Evolutionary conservation across 2,113 vertebrate species (phyloP).

Genomic region (Chinchilla lanigera): DNA sequence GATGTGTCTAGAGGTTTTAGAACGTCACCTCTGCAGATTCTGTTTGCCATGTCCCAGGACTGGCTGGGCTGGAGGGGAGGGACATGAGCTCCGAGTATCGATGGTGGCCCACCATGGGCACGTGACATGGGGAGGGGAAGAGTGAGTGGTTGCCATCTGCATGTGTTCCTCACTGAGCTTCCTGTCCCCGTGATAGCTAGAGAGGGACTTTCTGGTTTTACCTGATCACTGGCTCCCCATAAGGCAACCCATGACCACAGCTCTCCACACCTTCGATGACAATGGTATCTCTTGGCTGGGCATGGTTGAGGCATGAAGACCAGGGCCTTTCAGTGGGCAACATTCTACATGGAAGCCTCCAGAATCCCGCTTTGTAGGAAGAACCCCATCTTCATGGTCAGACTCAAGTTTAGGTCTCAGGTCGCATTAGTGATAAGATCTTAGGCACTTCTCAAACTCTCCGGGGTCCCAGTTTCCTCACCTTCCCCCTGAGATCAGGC

Average conservation of each 20-base stretch:
- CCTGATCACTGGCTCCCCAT: background rate
- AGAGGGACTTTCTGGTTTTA: too few species aligned
- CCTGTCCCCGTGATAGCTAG: too few species aligned
- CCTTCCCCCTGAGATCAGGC: rapidly evolving
- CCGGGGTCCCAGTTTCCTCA: background rate
- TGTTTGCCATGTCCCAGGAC: too few species aligned
- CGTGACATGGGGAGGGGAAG: background rate
- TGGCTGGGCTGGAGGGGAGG: background rate
- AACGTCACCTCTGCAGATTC: background rate
- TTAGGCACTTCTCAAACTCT: background rate
- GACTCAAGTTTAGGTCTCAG: background rate
- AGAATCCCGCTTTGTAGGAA: background rate
- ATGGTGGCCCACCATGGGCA: too few species aligned
- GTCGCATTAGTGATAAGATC: background rate
- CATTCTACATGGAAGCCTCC: background rate
- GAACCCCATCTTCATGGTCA: background rate
- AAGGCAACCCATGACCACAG: background rate
- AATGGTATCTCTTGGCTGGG: rapidly evolving
- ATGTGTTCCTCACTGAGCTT: background rate
- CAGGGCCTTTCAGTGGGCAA: background rate
- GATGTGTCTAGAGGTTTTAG: background rate
- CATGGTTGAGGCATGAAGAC: too few species aligned
- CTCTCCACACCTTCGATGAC: background rate
- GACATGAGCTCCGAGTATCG: background rate
- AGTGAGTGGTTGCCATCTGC: too few species aligned